Evolutionary conservation across 2,797 vertebrate species (phyloP).

Genomic region (Thaleichthys pacificus): DNA sequence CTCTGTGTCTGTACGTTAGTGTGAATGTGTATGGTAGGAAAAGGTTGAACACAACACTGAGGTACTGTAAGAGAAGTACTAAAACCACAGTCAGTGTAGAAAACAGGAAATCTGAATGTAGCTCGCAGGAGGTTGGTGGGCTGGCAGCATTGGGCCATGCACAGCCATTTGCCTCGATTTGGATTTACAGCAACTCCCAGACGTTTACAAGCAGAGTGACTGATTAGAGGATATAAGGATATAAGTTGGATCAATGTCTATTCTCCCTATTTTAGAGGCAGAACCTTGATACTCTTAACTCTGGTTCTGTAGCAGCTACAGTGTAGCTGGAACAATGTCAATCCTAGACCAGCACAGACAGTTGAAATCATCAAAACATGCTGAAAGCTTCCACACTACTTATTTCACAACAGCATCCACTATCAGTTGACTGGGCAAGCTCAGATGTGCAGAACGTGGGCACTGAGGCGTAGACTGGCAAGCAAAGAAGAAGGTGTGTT

Average conservation of each 20-base stretch:
- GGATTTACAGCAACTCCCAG: constrained; percentile 16
- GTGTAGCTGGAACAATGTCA: too few relatives aligned
- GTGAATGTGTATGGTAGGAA: constrained; percentile 19
- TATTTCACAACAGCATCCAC: too few relatives aligned
- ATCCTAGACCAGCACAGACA: too few relatives aligned
- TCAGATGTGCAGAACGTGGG: too few relatives aligned
- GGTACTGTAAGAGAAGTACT: not conserved
- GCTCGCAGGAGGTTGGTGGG: constrained; percentile 43
- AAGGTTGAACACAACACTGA: not conserved
- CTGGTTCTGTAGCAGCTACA: too few relatives aligned
- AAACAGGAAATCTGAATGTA: constrained; percentile 62
- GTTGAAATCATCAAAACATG: too few relatives aligned
- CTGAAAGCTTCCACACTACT: too few relatives aligned
- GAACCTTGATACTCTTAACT: not conserved
- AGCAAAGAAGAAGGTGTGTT: too few relatives aligned
- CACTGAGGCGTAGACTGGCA: too few relatives aligned
- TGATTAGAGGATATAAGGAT: constrained; percentile 18
- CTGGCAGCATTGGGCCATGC: constrained; percentile 31
- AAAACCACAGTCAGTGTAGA: constrained; percentile 17
- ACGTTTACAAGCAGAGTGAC: constrained; percentile 28
- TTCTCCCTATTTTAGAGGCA: not conserved
- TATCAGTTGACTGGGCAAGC: too few relatives aligned
- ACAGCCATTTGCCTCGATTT: constrained; percentile 29
- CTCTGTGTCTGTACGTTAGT: not conserved
- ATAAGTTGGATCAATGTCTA: constrained; percentile 5